Conservation (phyloP, 1,140 invertebrate genomes). For the Cherax quadricarinatus region DNA sequence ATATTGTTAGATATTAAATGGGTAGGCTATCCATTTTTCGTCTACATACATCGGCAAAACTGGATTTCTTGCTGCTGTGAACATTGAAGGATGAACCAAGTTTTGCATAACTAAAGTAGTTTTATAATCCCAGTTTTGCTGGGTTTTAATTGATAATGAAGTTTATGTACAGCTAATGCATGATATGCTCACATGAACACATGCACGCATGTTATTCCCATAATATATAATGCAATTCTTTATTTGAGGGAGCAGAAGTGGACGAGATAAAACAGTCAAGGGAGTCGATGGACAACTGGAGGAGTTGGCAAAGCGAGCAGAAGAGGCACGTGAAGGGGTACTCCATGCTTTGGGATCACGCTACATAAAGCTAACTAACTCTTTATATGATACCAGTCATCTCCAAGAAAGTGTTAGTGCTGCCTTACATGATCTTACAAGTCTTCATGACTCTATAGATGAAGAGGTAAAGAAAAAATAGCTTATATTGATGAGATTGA, state of each 20-base stretch:
- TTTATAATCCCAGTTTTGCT: no score
- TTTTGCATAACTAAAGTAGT: no score
- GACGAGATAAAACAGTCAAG: conserved; percentile 33
- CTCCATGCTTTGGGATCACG: conserved; percentile 47
- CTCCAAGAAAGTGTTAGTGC: conserved; percentile 43
- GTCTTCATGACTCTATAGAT: conserved; percentile 44
- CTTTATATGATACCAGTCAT: conserved; percentile 36
- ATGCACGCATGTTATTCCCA: no score
- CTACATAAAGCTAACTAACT: conserved; percentile 42
- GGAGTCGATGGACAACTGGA: conserved; percentile 42
- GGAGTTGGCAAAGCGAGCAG: conserved; percentile 58
- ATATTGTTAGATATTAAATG: no score
- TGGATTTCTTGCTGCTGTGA: no score
- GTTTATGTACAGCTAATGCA: no score
- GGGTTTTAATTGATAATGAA: no score
- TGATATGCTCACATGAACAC: no score
- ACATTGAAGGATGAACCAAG: no score
- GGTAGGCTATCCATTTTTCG: no score
- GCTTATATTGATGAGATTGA: neutral
- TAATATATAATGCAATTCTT: neutral
- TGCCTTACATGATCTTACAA: conserved; percentile 21
- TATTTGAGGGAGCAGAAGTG: conserved; percentile 24
- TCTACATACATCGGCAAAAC: no score
- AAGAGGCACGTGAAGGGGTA: conserved; percentile 50
- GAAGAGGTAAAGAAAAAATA: conserved; percentile 3